phyloP scores from a whole-genome alignment of 2,113 vertebrate genomes.

The Copsychus sechellarum region DNA sequence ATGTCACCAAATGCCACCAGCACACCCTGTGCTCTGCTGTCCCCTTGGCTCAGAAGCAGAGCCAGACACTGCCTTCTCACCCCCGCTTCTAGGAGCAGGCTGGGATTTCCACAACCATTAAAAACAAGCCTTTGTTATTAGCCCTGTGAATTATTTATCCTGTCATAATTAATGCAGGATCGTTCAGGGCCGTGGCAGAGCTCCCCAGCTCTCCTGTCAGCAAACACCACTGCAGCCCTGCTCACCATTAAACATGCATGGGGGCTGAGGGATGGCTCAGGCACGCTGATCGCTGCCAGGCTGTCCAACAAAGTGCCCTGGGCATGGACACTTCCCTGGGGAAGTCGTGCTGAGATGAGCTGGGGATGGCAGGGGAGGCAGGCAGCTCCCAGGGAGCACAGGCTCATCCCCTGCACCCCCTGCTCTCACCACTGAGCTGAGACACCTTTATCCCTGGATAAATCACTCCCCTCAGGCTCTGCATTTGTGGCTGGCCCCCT shows the following conservation, averaged over 20 bases:
- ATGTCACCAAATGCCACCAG: not conserved
- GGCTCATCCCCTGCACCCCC: not conserved
- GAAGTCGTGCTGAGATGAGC: not conserved
- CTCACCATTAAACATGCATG: constrained; percentile 35
- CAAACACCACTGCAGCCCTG: not conserved
- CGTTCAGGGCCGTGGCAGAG: not conserved
- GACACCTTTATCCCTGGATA: not conserved
- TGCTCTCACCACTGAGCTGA: not conserved
- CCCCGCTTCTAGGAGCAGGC: not conserved
- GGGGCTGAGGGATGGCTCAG: not conserved
- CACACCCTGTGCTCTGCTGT: not conserved
- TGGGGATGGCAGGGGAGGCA: not conserved
- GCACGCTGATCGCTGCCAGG: fast-evolving
- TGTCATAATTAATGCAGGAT: constrained; percentile 12
- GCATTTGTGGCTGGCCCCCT: fast-evolving
- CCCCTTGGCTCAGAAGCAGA: not conserved
- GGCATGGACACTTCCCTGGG: not conserved
- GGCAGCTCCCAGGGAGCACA: not conserved
- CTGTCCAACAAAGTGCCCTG: not conserved
- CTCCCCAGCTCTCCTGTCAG: not conserved
- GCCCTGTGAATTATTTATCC: constrained; percentile 43
- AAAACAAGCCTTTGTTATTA: constrained; percentile 42
- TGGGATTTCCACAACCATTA: not conserved
- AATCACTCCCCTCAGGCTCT: not conserved
- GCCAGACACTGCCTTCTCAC: not conserved